Conservation (phyloP, 2,113 vertebrate species). For the Nycticorax nycticorax region DNA sequence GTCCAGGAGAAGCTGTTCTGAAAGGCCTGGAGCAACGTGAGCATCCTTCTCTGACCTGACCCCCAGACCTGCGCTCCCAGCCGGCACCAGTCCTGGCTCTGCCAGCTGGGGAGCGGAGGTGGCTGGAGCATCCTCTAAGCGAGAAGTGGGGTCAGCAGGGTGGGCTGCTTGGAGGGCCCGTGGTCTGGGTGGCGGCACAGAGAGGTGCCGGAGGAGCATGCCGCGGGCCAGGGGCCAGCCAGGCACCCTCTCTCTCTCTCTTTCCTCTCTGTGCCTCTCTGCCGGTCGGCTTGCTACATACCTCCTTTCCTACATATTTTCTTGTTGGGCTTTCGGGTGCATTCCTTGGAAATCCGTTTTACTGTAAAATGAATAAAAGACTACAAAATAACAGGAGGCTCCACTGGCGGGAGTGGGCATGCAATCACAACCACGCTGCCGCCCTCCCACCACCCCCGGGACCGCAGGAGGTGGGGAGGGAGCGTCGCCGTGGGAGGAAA, state of each 20-base stretch:
- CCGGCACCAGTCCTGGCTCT: rapidly evolving
- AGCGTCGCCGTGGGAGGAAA: conserved; percentile 61
- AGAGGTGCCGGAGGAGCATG: conserved; percentile 34
- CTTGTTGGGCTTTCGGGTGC: conserved; percentile 99
- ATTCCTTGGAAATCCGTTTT: conserved; percentile 99
- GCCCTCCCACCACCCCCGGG: conserved; percentile 56
- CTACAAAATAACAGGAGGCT: conserved; percentile 99
- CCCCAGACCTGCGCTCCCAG: background rate
- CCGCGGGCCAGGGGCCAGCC: background rate
- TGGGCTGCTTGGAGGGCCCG: background rate
- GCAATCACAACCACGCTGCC: conserved; percentile 84
- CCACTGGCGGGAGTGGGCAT: conserved; percentile 89
- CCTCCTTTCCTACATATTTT: conserved; percentile 99
- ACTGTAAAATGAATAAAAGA: conserved; percentile 99
- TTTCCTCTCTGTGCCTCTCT: conserved; percentile 81
- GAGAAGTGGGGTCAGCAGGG: background rate
- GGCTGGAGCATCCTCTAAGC: background rate
- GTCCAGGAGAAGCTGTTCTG: conserved; percentile 14
- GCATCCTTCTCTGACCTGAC: background rate
- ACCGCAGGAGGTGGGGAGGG: conserved; percentile 65
- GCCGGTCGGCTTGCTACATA: conserved; percentile 90
- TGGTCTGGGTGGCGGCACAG: background rate
- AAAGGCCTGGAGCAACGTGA: background rate
- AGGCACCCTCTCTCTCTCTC: conserved; percentile 70
- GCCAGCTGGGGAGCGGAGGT: rapidly evolving